Percentiles rank a stretch among this genome's conserved stretches.
These are phyloP conservation scores for Actinernus sp. DNA, from an alignment of 92 coral and sea anemone species.

Conservation along the genomic window DNA sequence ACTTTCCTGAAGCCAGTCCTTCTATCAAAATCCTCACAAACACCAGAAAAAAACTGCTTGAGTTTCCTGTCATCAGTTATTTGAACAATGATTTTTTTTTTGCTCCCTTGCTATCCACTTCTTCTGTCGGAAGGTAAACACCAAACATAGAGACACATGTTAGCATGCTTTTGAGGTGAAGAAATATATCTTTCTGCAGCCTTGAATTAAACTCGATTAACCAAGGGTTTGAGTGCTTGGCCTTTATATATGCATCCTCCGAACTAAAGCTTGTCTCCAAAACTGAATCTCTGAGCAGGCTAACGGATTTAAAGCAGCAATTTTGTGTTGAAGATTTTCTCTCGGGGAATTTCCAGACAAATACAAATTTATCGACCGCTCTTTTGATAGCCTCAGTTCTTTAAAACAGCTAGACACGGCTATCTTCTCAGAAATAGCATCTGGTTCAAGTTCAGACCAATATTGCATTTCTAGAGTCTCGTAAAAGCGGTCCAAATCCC, in stretches of 20 bases:
- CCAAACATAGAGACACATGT: constrained; percentile 53
- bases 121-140: constrained; percentile 31
- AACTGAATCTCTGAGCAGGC: constrained; percentile 56
- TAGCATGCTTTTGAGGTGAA: constrained; percentile 40
- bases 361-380: constrained; percentile 23
- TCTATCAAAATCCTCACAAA: constrained; percentile 32
- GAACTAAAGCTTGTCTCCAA: constrained; percentile 39
- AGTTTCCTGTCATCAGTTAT: constrained; percentile 23
- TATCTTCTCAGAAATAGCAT: constrained; percentile 44
- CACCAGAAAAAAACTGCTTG: constrained; percentile 44
- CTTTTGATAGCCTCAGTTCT: constrained; percentile 34
- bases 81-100: constrained; percentile 31
- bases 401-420: constrained; percentile 30
- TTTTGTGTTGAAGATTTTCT: constrained; percentile 7
- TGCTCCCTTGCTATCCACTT: constrained; percentile 9
- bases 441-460: constrained; percentile 30
- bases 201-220: constrained; percentile 37
- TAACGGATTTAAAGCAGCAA: constrained; percentile 40
- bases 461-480: constrained; percentile 19
- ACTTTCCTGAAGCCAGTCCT: constrained; percentile 23
- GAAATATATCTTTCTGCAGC: constrained; percentile 44
- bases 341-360: too few relatives aligned
- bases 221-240: constrained; percentile 67
- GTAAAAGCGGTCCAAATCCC: constrained; percentile 19
- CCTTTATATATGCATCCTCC: constrained; percentile 37